These are phyloP conservation scores for Oreochromis aureus DNA, from an alignment of 2,113 vertebrate species.

Conservation along the genomic window DNA sequence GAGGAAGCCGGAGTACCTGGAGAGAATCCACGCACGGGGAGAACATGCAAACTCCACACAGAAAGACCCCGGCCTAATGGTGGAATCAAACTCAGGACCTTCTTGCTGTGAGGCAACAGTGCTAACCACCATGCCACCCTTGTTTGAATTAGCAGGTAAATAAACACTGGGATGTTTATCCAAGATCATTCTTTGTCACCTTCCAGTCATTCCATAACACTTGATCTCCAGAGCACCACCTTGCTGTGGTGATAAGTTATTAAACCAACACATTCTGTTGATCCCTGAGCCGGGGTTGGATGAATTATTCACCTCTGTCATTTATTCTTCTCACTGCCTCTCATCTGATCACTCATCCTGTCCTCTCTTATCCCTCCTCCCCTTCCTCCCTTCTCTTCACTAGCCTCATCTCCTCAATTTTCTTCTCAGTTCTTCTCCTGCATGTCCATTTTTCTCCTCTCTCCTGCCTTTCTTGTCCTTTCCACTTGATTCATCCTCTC, in stretches of 20 bases:
- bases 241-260: neutral
- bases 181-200: neutral
- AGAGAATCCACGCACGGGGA: neutral
- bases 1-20: neutral
- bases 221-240: neutral
- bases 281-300: neutral
- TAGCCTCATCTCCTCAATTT: neutral
- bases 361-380: neutral
- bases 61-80: neutral
- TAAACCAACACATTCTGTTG: neutral
- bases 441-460: neutral
- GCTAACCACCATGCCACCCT: neutral
- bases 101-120: neutral
- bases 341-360: neutral
- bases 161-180: neutral
- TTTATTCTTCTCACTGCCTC: neutral
- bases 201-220: neutral
- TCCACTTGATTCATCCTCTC: neutral
- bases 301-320: neutral
- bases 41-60: neutral
- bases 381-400: neutral
- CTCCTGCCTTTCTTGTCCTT: neutral
- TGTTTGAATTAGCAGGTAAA: neutral
- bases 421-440: neutral
- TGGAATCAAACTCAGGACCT: neutral